A percentile compares a stretch with the other conserved stretches of the same genome.
Conservation (phyloP, 2,113 vertebrate genomes). For the Turdus rufiventris region DNA sequence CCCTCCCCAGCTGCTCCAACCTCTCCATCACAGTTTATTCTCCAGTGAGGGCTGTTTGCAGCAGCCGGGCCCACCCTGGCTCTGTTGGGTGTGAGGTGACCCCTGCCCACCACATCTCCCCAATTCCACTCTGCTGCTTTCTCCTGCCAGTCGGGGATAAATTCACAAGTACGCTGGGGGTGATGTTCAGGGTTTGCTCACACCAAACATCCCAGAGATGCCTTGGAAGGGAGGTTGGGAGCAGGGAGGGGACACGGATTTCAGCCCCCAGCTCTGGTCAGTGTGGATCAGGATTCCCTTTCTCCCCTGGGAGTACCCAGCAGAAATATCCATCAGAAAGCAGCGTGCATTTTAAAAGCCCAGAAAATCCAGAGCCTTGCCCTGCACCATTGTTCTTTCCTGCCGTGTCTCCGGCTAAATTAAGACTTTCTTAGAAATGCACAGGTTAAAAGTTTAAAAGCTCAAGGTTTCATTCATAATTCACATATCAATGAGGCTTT, state of each 20-base stretch:
- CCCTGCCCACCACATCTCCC: background rate
- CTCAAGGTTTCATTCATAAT: constrained; percentile 70
- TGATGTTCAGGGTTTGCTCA: rapidly evolving
- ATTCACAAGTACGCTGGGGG: background rate
- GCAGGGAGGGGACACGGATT: background rate
- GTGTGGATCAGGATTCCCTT: background rate
- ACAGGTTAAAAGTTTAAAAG: constrained; percentile 71
- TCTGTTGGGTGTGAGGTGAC: background rate
- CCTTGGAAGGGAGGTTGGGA: background rate
- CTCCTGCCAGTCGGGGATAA: background rate
- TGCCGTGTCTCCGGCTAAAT: background rate
- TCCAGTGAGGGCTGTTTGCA: background rate
- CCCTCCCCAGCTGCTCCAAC: background rate
- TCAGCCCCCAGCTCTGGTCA: background rate
- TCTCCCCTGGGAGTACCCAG: background rate
- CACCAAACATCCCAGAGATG: background rate
- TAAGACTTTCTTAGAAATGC: constrained; percentile 53
- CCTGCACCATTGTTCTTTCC: constrained; percentile 2
- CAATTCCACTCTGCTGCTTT: background rate
- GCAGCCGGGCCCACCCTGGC: background rate
- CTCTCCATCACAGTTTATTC: background rate
- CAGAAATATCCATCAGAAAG: background rate
- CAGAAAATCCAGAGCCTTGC: background rate
- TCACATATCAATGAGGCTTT: constrained; percentile 63
- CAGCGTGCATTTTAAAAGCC: background rate